These are phyloP conservation scores for Musca domestica DNA, from an alignment of 1,140 invertebrate species.

Conservation along the genomic window DNA sequence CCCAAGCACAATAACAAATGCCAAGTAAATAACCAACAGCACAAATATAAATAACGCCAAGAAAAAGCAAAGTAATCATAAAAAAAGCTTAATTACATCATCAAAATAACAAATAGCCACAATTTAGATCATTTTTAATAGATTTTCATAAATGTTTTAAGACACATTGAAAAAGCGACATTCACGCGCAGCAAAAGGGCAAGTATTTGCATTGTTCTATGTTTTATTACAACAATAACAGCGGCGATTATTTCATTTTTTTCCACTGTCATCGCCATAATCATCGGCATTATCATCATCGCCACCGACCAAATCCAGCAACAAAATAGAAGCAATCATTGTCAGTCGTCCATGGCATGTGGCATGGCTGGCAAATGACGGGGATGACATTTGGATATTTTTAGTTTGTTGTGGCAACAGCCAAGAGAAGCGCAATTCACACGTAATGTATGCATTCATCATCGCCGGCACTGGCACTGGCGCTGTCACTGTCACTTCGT, in stretches of 20 bases:
- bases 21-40: not conserved
- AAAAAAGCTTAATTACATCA: conserved; percentile 14
- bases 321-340: too few relatives aligned
- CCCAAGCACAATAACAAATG: too few relatives aligned
- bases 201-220: conserved; percentile 5
- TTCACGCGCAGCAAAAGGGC: not conserved
- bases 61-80: not conserved
- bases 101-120: conserved; percentile 20
- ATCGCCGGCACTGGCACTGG: too few relatives aligned
- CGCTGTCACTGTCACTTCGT: not conserved
- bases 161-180: not conserved
- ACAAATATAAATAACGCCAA: not conserved
- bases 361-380: not conserved
- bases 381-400: not conserved
- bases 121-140: conserved; percentile 16
- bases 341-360: not conserved
- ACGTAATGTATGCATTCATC: conserved; percentile 19
- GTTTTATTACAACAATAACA: not conserved
- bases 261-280: too few relatives aligned
- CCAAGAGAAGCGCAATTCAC: conserved; percentile 1
- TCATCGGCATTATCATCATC: too few relatives aligned
- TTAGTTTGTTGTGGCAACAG: conserved; percentile 3
- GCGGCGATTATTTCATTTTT: too few relatives aligned
- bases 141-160: conserved; percentile 13
- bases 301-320: too few relatives aligned